These are phyloP conservation scores for Ichneumoninae sp. DNA, from an alignment of 2,888 invertebrate genomes.

Conservation along the genomic window DNA sequence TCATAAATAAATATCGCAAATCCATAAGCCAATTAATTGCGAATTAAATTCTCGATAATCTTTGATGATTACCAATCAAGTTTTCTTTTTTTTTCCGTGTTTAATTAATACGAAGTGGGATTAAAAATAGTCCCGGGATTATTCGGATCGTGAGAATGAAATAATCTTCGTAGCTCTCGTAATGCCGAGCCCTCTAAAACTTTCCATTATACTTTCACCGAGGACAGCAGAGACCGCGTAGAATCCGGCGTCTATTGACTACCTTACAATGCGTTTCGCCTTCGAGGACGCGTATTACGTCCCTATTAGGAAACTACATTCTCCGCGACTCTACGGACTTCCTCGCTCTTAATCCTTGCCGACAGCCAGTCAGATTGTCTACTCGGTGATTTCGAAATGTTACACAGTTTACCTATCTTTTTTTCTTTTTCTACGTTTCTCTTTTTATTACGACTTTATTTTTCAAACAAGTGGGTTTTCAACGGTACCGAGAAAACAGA, in stretches of 20 bases:
- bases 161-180: constrained; percentile 1
- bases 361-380: background rate
- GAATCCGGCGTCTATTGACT: background rate
- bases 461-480: background rate
- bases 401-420: background rate
- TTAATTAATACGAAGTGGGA: background rate
- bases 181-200: constrained; percentile 18
- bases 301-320: constrained; percentile 9
- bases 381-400: background rate
- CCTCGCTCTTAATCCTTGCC: background rate
- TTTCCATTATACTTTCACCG: constrained; percentile 42
- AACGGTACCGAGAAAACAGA: background rate
- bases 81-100: background rate
- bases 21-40: background rate
- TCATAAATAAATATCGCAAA: background rate
- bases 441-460: constrained; percentile 6
- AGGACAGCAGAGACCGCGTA: constrained; percentile 3
- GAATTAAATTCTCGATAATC: background rate
- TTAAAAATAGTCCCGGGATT: background rate
- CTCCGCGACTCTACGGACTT: background rate
- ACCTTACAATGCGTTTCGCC: constrained; percentile 11
- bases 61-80: background rate
- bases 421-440: background rate
- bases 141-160: constrained; percentile 4
- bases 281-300: background rate